A percentile compares a stretch with the other conserved stretches of the same genome.
These are phyloP conservation scores for Hemibagrus guttatus DNA, from an alignment of 2,797 vertebrate species.

Conservation along the genomic window DNA sequence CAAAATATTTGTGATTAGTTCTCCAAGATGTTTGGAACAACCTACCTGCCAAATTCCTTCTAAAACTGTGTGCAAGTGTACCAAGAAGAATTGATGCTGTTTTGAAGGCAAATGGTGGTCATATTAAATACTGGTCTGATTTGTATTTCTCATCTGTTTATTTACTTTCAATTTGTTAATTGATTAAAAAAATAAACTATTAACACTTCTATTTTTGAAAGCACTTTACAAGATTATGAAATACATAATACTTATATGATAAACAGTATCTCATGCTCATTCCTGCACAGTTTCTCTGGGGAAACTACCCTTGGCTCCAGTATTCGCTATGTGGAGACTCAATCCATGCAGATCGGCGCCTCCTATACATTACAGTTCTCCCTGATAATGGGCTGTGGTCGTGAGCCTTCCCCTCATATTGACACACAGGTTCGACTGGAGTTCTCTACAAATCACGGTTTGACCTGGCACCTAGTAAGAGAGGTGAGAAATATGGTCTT, in stretches of 20 bases:
- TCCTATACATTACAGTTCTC: slow-evolving; percentile 97
- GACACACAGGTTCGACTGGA: slow-evolving; percentile 97
- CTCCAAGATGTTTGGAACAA: slow-evolving; percentile 19
- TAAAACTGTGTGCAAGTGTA: slow-evolving; percentile 42
- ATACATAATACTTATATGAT: background rate
- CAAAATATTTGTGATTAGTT: background rate
- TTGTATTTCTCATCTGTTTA: too few relatives aligned
- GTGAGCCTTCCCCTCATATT: slow-evolving; percentile 88
- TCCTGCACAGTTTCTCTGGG: slow-evolving; percentile 86
- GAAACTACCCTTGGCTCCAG: slow-evolving; percentile 91
- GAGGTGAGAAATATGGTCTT: slow-evolving; percentile 77
- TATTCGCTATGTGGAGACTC: slow-evolving; percentile 97
- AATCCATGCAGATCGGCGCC: slow-evolving; percentile 97
- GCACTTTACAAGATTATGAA: background rate
- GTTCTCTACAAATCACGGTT: slow-evolving; percentile 96
- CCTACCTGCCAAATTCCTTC: slow-evolving; percentile 29
- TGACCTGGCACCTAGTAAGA: slow-evolving; percentile 98
- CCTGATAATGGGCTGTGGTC: slow-evolving; percentile 93
- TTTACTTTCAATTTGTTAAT: too few relatives aligned
- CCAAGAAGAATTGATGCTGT: background rate
- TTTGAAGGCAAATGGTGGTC: background rate
- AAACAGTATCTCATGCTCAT: slow-evolving; percentile 33
- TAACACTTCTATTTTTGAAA: too few relatives aligned
- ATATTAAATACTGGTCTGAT: too few relatives aligned
- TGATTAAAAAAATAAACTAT: too few relatives aligned